Conservation (phyloP, 2,113 vertebrate species). For the Montifringilla adamsi region DNA sequence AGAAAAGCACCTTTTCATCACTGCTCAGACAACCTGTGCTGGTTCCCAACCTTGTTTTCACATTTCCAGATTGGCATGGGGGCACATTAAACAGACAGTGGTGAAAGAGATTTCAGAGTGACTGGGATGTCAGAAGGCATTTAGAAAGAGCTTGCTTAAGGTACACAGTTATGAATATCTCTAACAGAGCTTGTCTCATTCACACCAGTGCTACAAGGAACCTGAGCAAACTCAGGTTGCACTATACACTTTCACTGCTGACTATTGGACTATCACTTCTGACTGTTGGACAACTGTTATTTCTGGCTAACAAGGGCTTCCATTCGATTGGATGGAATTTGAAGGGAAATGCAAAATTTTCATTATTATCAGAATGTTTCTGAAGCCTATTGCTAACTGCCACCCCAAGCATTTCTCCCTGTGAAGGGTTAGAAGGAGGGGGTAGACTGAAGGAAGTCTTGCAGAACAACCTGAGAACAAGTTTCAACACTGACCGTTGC, state of each 20-base stretch:
- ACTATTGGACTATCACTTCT: background rate
- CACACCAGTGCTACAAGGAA: background rate
- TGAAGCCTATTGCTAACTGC: background rate
- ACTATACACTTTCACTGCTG: background rate
- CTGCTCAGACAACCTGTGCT: background rate
- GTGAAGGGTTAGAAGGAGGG: background rate
- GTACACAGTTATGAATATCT: background rate
- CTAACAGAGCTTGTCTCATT: background rate
- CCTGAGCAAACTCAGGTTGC: background rate
- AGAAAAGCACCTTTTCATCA: background rate
- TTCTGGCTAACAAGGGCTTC: background rate
- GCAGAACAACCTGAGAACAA: slow-evolving; percentile 33
- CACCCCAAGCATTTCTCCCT: background rate
- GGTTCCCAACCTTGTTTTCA: background rate
- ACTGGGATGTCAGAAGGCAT: background rate
- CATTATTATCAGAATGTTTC: background rate
- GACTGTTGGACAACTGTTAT: background rate
- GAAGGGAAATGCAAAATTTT: background rate
- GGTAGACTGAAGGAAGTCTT: slow-evolving; percentile 14
- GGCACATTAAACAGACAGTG: background rate
- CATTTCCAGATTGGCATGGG: background rate
- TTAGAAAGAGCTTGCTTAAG: background rate
- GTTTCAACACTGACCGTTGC: slow-evolving; percentile 12
- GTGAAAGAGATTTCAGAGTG: background rate
- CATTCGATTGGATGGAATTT: background rate